These are phyloP conservation scores for Vombatus ursinus DNA, from an alignment of 2,113 vertebrate species.

Conservation along the genomic window DNA sequence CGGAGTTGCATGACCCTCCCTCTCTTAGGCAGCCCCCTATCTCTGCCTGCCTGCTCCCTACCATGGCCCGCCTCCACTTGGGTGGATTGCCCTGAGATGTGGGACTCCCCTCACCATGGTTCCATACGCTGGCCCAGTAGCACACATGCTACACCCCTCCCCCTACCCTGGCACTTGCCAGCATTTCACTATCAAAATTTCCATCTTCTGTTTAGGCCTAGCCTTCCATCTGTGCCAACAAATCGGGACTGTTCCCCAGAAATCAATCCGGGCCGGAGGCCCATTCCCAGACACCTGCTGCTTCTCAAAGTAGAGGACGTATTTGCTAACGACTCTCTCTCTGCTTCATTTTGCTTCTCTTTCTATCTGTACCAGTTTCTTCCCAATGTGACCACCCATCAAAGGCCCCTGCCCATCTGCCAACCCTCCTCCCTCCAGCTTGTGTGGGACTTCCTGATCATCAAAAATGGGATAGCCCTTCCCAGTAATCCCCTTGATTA, in stretches of 20 bases:
- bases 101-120: not conserved
- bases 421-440: not conserved
- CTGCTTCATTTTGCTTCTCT: not conserved
- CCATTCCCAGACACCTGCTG: constrained; percentile 78
- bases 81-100: not conserved
- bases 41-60: not conserved
- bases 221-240: constrained; percentile 70
- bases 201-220: constrained; percentile 73
- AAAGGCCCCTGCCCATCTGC: not conserved
- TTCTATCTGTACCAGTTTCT: not conserved
- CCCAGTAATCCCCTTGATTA: not conserved
- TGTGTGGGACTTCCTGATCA: not conserved
- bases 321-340: constrained; percentile 60
- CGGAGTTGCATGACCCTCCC: not conserved
- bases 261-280: constrained; percentile 73
- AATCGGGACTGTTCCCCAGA: constrained; percentile 72
- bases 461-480: not conserved
- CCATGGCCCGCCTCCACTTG: not conserved
- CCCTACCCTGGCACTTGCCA: not conserved
- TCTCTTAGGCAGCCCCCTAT: not conserved
- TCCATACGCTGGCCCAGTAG: too few species aligned
- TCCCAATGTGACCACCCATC: not conserved
- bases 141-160: not conserved
- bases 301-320: constrained; percentile 68
- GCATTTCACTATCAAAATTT: constrained; percentile 59